Evolutionary conservation across 2,797 vertebrate species (phyloP).

Genomic region (Myotis findleyi): DNA sequence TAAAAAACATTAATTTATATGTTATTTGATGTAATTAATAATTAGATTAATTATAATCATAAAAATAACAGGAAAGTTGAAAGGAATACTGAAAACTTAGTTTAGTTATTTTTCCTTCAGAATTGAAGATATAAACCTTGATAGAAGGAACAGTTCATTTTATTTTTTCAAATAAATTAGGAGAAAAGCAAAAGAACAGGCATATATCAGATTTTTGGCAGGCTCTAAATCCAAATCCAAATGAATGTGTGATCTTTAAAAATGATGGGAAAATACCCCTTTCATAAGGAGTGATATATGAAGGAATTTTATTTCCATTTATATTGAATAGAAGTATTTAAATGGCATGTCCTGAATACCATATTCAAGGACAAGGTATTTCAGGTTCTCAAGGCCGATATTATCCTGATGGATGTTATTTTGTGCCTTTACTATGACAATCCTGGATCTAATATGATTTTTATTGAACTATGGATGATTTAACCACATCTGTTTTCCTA

Average conservation of each 20-base stretch:
- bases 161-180: slow-evolving; percentile 56
- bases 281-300: slow-evolving; percentile 59
- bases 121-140: not conserved
- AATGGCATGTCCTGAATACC: slow-evolving; percentile 40
- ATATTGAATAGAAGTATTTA: slow-evolving; percentile 69
- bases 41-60: not conserved
- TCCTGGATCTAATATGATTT: slow-evolving; percentile 62
- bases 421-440: slow-evolving; percentile 7
- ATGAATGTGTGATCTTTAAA: slow-evolving; percentile 53
- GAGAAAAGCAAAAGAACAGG: slow-evolving; percentile 48
- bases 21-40: not conserved
- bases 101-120: not conserved
- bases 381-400: slow-evolving; percentile 6
- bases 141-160: not conserved
- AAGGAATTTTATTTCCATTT: slow-evolving; percentile 70
- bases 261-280: slow-evolving; percentile 57
- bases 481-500: slow-evolving; percentile 68
- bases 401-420: slow-evolving; percentile 1
- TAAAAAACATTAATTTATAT: not conserved
- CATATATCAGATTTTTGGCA: slow-evolving; percentile 12
- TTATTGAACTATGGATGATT: slow-evolving; percentile 41
- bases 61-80: not conserved
- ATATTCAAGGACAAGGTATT: slow-evolving; percentile 52
- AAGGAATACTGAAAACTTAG: not conserved
- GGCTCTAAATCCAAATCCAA: slow-evolving; percentile 29